phyloP scores from a whole-genome alignment of 1,140 invertebrate species.

The Caenorhabditis briggsae region DNA sequence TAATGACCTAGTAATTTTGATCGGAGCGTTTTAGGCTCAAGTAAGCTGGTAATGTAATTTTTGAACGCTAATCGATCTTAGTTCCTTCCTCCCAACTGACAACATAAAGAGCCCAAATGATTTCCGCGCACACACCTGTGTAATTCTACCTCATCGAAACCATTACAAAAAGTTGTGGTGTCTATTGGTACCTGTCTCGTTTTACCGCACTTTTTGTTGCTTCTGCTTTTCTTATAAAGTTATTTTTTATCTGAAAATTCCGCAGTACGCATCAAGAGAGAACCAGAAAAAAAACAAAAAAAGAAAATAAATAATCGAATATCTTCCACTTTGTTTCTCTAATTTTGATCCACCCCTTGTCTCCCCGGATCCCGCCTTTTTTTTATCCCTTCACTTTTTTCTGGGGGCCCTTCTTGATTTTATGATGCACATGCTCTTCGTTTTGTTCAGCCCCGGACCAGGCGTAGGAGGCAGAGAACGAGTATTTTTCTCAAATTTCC shows the following conservation, averaged over 20 bases:
- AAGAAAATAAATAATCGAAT: neutral
- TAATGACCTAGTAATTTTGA: too few relatives aligned
- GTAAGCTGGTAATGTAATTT: too few relatives aligned
- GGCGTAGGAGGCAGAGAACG: constrained; percentile 1
- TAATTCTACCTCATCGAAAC: neutral
- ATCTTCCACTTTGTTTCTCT: constrained; percentile 21
- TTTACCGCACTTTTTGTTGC: neutral
- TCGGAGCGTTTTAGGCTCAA: too few relatives aligned
- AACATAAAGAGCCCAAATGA: too few relatives aligned
- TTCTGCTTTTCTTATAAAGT: neutral
- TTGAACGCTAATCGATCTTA: too few relatives aligned
- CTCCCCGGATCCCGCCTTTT: neutral
- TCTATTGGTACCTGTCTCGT: neutral
- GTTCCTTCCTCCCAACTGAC: neutral
- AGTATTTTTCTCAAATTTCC: neutral
- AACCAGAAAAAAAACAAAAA: neutral
- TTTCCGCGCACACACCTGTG: neutral
- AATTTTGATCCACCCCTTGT: constrained; percentile 10
- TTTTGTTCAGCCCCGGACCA: neutral
- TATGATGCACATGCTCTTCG: neutral
- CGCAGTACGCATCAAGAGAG: neutral
- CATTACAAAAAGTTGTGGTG: neutral
- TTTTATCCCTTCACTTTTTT: constrained; percentile 10
- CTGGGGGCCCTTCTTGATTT: neutral
- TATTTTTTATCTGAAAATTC: constrained; percentile 14